Conservation (phyloP, 1,140 invertebrate genomes). For the Trachymyrmex septentrionalis region DNA sequence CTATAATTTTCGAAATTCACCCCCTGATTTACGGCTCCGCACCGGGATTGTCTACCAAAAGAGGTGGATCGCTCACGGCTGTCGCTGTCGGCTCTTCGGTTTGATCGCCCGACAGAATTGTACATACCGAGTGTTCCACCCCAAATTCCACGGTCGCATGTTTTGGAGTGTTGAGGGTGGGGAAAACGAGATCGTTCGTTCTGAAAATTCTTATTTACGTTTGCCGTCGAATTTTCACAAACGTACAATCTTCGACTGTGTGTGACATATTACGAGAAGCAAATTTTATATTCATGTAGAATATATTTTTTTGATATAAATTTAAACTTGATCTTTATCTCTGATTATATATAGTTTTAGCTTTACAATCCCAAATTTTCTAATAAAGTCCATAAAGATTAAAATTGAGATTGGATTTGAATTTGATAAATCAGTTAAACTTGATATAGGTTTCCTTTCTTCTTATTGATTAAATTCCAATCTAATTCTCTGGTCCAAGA, state of each 20-base stretch:
- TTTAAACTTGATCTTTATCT: not conserved
- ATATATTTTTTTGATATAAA: not conserved
- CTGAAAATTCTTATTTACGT: not conserved
- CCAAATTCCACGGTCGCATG: constrained; percentile 40
- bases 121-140: constrained; percentile 22
- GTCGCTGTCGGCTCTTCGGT: constrained; percentile 36
- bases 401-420: too few species aligned
- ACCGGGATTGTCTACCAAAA: not conserved
- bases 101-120: constrained; percentile 34
- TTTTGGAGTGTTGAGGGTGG: constrained; percentile 3
- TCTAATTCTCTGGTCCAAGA: too few species aligned
- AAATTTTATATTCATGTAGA: not conserved
- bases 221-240: not conserved
- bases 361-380: not conserved
- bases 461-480: too few species aligned
- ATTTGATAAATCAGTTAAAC: too few species aligned
- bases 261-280: too few species aligned
- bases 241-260: not conserved
- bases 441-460: too few species aligned
- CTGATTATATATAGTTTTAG: not conserved
- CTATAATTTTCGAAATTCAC: constrained; percentile 83
- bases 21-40: constrained; percentile 79
- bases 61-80: constrained; percentile 39
- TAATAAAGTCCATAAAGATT: not conserved
- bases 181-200: not conserved